Evolutionary conservation across 2,797 vertebrate genomes (phyloP).

Genomic region (Graptemys geographica): DNA sequence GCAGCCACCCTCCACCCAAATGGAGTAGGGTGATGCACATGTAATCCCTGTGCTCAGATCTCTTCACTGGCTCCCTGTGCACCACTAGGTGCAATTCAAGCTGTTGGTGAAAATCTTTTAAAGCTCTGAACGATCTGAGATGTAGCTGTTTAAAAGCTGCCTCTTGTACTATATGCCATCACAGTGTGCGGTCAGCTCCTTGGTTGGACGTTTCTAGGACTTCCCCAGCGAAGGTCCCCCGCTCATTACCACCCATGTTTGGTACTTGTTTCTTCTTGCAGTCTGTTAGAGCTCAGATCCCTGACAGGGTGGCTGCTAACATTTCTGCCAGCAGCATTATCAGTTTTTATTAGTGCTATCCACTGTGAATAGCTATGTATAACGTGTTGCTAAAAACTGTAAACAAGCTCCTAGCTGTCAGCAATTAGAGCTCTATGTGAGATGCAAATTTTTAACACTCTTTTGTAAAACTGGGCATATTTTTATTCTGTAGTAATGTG

Average conservation of each 20-base stretch:
- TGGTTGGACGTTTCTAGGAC: slow-evolving; percentile 63
- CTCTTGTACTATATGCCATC: slow-evolving; percentile 61
- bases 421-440: slow-evolving; percentile 73
- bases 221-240: not conserved
- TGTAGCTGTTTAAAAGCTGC: slow-evolving; percentile 60
- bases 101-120: not conserved
- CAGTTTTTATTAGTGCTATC: slow-evolving; percentile 53
- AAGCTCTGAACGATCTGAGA: slow-evolving; percentile 47
- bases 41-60: not conserved
- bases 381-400: slow-evolving; percentile 72
- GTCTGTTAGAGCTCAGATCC: slow-evolving; percentile 41
- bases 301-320: slow-evolving; percentile 12
- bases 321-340: slow-evolving; percentile 48
- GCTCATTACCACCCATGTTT: not conserved
- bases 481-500: slow-evolving; percentile 24
- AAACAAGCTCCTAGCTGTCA: slow-evolving; percentile 75
- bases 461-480: slow-evolving; percentile 68
- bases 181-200: slow-evolving; percentile 60
- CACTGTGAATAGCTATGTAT: slow-evolving; percentile 68
- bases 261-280: slow-evolving; percentile 49
- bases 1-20: not conserved
- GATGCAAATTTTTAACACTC: slow-evolving; percentile 69
- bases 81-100: slow-evolving; percentile 46
- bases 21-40: not conserved
- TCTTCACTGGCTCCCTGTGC: slow-evolving; percentile 9